Evolutionary conservation across 2,888 invertebrate species (phyloP), one percentile per base, ranked within the genome.

Genomic region (Macaria notata): DNA sequence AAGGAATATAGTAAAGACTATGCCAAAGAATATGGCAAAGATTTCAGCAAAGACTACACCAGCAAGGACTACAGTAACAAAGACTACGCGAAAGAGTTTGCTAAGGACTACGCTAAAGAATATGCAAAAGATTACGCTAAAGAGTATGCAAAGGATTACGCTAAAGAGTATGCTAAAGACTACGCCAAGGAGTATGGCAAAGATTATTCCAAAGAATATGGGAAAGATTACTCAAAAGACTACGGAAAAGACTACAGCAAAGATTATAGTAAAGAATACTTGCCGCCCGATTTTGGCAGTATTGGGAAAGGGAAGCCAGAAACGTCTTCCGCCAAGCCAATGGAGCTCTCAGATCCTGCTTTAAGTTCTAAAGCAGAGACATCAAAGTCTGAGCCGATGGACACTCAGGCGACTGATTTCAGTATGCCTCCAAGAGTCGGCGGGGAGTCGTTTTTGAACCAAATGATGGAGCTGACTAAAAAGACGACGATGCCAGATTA

Each of bases 201-300:
- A 47, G 68, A 72, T 39, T 66, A 57, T 31, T 48, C 44, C 4
- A 65, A 65, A 57, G 64, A 63, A 4, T 60, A 54, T 29, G 42
- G 48, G 6, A 60, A 86, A 63, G 82, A 84, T 30, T 82, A 52
- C 36, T 50, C 77, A 54, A 92, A 93, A 72, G 88, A 92, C 60
- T 92, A 89, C 65, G 46, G 52, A 7, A 19, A 19, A 19, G 38
- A 63, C 9, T 63, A 54, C 31, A 49, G 49, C 57, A 92, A 93
- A 72, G 90, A 92, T 64, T 92, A 89, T 66, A 61, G 57, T 56
- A 92, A 93, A 71, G 90, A 92, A 63, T 92, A 91, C 68, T 79
- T 90, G 51, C 90, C 92, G 1, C 90, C 92, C 0, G 93, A 93
- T 71, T 92, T 93, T 64, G 92, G 93, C 49, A 88, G 92, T 81